A percentile compares a stretch with the other conserved stretches of the same genome.
Conservation (phyloP, 2,797 vertebrate species). For the Macroramphosus scolopax region DNA sequence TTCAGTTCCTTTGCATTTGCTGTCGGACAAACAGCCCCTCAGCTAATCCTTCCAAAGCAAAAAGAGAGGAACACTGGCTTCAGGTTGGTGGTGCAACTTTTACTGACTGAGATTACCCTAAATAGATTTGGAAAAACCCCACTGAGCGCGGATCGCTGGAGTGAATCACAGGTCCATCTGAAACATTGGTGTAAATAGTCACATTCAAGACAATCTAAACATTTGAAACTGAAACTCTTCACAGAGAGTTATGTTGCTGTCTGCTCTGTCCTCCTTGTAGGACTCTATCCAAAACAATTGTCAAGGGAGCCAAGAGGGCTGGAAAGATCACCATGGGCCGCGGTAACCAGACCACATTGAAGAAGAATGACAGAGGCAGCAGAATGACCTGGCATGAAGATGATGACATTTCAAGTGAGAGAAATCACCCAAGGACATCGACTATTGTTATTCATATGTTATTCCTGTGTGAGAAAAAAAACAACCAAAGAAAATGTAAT, state of each 20-base stretch:
- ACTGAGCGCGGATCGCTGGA: too few species aligned
- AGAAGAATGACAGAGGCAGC: slow-evolving; percentile 89
- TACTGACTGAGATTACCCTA: background rate
- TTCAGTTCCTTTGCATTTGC: slow-evolving; percentile 95
- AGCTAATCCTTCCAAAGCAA: slow-evolving; percentile 93
- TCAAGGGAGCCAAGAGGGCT: slow-evolving; percentile 93
- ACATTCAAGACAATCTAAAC: too few species aligned
- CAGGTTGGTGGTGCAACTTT: slow-evolving; percentile 75
- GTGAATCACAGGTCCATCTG: too few species aligned
- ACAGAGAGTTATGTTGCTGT: slow-evolving; percentile 5
- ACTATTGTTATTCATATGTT: background rate
- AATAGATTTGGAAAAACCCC: background rate
- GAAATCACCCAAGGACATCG: background rate
- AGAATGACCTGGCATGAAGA: slow-evolving; percentile 91
- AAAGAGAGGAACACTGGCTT: slow-evolving; percentile 98
- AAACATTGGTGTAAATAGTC: too few species aligned
- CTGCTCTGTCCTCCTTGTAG: slow-evolving; percentile 63
- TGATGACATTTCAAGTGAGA: slow-evolving; percentile 91
- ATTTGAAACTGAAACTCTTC: too few species aligned
- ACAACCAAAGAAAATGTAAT: background rate
- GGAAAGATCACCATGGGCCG: slow-evolving; percentile 98
- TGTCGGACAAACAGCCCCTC: slow-evolving; percentile 88
- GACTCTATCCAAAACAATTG: slow-evolving; percentile 95
- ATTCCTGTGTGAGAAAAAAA: background rate
- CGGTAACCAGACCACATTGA: slow-evolving; percentile 86